Base-by-base conservation (phyloP, 2,113 vertebrate species). In the Nothocercus julius region DNA sequence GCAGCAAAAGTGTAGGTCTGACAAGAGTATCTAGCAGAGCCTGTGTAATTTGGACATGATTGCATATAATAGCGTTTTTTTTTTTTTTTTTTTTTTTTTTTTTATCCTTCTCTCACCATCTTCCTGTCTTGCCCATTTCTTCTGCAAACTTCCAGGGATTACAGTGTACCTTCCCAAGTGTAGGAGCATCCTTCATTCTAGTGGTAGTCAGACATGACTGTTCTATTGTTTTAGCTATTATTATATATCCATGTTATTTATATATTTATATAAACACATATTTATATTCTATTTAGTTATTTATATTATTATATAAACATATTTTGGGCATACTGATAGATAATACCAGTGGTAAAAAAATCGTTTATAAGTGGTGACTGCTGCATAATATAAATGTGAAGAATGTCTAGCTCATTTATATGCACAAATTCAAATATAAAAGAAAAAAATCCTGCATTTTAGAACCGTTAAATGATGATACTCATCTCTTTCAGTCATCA, bases 31-130 rank as follows among this genome's bases (percentile, higher is more conserved):
- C 16, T n/a, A 64, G 25, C 28, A 47, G 53, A 68, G 14, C 25
- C 45, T 15, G 25, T 1, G 2, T 28, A 32, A 3, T 32, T 42
- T 44, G 17, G 32, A 13, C 22, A 40, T 0, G 0, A 56, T 56
- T 54, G 21, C n/a, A 36, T 27, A 49, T 2, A 32, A 6, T 44
- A 44, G 15, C 44, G 5, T 16, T 44, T 32, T 40, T 67, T 4
- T 5, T 58, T 62, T 22, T 15, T 8, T 9, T 22, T 8, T 0
- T 2, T 27, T 42, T 42, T 49, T 20, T 49, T 49, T 51, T 21
- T 24, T 53, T 11, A 24, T 13, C 24, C 11, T 12, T 13, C 51
- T 25, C 49, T 22, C 32, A 25, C 27, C 4, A 17, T 8, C 4
- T 47, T 3, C 67, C 27, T 45, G 4, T 40, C 18, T 63, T 58